Base-by-base conservation (phyloP, 2,888 invertebrate species). In the Tenthredo amoena region DNA sequence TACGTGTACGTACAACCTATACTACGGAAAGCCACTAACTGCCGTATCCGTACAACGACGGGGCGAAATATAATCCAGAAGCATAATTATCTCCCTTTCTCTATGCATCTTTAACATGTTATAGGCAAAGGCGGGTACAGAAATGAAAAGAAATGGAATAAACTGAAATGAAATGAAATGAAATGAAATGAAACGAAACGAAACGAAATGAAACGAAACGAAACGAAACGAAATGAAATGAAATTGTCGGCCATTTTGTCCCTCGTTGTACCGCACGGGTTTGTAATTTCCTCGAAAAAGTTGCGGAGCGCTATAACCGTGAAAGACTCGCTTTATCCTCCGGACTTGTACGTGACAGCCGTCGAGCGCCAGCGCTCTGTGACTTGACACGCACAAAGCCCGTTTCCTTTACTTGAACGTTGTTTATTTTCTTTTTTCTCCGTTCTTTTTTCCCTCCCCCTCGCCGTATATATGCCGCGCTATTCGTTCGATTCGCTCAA, bases 301-400 rank as follows among this genome's bases (percentile, higher is more conserved):
- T 77, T 77, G 77, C 50, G 77, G 76, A 55, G 34, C 40, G 72
- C 40, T 55, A 77, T 77, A 77, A 77, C 77, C 77, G 77, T 77
- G 77, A 77, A 77, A 77, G 77, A 77, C 77, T 77, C 77, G 77
- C 77, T 77, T 77, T 77, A 77, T 77, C 50, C 77, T 77, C 77
- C 26, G 34, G 77, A 55, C 55, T 50, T 77, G 77, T 77, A 77
- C 77, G 77, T 77, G 77, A 77, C 77, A 77, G 77, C 77, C 77
- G 77, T 77, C 47, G 77, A 50, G 77, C 43, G 77, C 77, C 50
- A 31, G 77, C 55, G 47, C 31, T 77, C 50, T 40, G 55, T 55
- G 77, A 77, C 77, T 77, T 77, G 77, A 77, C 77, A 77, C 77
- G 77, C 77, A 77, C 77, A 77, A 77, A 77, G 77, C 77, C 55